Base-by-base conservation (phyloP, 1,140 invertebrate species). In the Chironomus tepperi region DNA sequence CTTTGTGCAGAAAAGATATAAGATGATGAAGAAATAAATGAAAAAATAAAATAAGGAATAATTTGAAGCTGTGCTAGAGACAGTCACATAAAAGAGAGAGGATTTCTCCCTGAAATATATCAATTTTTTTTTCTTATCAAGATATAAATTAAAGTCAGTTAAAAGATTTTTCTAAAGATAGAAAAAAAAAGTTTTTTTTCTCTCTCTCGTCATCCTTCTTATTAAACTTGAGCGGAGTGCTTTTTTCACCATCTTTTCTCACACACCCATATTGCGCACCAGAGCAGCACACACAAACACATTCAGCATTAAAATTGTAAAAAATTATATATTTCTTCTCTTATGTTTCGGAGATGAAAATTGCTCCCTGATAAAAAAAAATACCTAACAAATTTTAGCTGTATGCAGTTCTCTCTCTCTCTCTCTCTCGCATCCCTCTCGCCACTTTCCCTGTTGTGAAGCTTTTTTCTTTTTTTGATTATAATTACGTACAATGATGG, bases 261-360 rank as follows among this genome's bases (percentile, higher is more conserved):
- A 57, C 47, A 57, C 47, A 57, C 47, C 47, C 47, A 15, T 57
- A 57, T 57, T 57, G 47, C 12, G 12, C 47, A 47, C 15, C 24
- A 34, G 43, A 47, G 8, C 15, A 47, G n/a, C 15, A 47, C 8
- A 47, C 7, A 47, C 7, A 47, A 57, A n/a, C 10, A 57, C 47
- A 57, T 15, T 15, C 47, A 57, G 47, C 47, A 57, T 57, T 57
- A 57, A n/a, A 57, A 57, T 57, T 57, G 65, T 19, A 19, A 70
- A 67, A 67, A 70, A 70, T 8, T 12, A 70, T 12, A 67, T 16
- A n/a, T n/a, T 65, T 67, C 19, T 18, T 70, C 65, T 70, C 65
- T 70, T 70, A 70, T 70, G 65, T 70, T 70, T 19, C 16, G 65
- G 65, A 70, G 65, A 70, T 70, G 65, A 70, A 70, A 70, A 70